Percentiles rank a stretch among this genome's conserved stretches.
Conservation (phyloP, 1,140 invertebrate genomes). For the Saccostrea glomerata region DNA sequence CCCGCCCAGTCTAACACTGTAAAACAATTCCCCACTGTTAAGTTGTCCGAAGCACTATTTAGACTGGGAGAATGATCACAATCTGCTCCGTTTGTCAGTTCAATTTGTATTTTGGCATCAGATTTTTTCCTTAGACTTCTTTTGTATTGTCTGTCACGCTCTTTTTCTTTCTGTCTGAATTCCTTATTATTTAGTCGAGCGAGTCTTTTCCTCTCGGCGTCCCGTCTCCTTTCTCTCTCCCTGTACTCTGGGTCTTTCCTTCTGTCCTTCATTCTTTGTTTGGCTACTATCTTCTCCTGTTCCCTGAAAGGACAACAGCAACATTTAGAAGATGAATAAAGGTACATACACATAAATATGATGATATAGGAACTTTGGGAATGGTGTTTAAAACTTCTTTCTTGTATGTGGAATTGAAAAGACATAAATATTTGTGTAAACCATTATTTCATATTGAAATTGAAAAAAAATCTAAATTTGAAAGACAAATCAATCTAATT, state of each 20-base stretch:
- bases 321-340: too few species aligned
- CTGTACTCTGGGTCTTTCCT: slow-evolving; percentile 46
- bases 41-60: not conserved
- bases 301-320: slow-evolving; percentile 36
- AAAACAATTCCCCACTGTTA: slow-evolving; percentile 24
- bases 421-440: too few species aligned
- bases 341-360: too few species aligned
- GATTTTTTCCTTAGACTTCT: slow-evolving; percentile 1
- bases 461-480: too few species aligned
- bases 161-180: slow-evolving; percentile 43
- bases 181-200: slow-evolving; percentile 40
- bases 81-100: not conserved
- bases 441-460: too few species aligned
- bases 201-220: slow-evolving; percentile 33
- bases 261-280: slow-evolving; percentile 47
- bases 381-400: too few species aligned
- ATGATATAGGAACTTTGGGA: too few species aligned
- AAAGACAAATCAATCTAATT: too few species aligned
- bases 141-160: slow-evolving; percentile 47
- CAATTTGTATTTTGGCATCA: not conserved
- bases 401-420: too few species aligned
- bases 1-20: slow-evolving; percentile 19
- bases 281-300: slow-evolving; percentile 47
- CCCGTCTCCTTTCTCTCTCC: slow-evolving; percentile 41
- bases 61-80: not conserved